Conservation (phyloP, 2,797 vertebrate species). For the Pipistrellus pygmaeus region DNA sequence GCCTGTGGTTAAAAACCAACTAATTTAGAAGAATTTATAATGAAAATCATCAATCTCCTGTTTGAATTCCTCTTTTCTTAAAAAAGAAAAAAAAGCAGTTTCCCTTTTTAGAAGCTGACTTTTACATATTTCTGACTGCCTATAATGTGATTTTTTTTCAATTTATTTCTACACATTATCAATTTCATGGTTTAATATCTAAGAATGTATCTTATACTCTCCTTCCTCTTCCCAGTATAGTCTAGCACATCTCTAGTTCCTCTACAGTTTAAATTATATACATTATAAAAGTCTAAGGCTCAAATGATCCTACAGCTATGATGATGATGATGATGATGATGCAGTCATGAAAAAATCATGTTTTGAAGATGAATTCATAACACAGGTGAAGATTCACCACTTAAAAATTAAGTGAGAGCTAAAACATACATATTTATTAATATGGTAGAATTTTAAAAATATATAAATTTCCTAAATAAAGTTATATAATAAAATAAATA, state of each 20-base stretch:
- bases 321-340: background rate
- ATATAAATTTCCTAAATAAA: background rate
- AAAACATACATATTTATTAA: background rate
- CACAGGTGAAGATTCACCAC: background rate
- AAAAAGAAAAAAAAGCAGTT: background rate
- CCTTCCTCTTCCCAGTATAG: background rate
- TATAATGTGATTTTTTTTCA: background rate
- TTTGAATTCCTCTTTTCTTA: constrained; percentile 46
- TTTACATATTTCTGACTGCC: background rate
- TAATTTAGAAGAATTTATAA: constrained; percentile 47
- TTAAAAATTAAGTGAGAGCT: constrained; percentile 48
- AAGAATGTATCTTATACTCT: background rate
- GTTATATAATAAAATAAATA: background rate
- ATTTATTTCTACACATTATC: constrained; percentile 1
- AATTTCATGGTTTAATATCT: constrained; percentile 19
- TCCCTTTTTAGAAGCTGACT: background rate
- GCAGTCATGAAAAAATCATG: background rate
- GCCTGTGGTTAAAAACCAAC: constrained; percentile 50
- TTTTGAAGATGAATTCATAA: background rate
- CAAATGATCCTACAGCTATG: background rate
- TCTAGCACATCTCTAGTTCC: background rate
- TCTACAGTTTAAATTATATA: background rate
- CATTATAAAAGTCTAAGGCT: background rate
- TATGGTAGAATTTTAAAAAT: background rate
- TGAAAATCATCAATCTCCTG: background rate